These are phyloP conservation scores for Manduca sexta DNA, from an alignment of 1,140 invertebrate genomes.

Conservation along the genomic window DNA sequence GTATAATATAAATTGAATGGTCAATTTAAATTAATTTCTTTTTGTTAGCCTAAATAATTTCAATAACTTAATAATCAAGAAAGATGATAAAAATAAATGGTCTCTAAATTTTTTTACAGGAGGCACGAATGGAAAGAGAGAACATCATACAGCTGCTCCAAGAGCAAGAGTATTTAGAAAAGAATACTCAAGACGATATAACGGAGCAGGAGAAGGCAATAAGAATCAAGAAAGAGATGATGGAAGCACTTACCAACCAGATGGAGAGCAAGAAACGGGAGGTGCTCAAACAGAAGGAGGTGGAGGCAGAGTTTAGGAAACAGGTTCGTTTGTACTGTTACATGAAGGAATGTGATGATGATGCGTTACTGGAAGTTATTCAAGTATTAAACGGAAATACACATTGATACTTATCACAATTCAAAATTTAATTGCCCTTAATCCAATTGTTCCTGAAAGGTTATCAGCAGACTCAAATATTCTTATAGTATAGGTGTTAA, in stretches of 20 bases:
- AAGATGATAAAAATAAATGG: no score
- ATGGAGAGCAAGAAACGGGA: slow-evolving; percentile 20
- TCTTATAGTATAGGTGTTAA: no score
- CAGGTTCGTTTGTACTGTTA: slow-evolving; percentile 14
- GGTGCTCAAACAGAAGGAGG: slow-evolving; percentile 18
- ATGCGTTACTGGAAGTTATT: not conserved
- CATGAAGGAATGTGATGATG: not conserved
- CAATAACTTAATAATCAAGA: no score
- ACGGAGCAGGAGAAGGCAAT: slow-evolving; percentile 21
- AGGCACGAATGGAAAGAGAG: slow-evolving; percentile 30
- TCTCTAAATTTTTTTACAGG: no score
- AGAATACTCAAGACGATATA: slow-evolving; percentile 36
- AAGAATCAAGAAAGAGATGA: slow-evolving; percentile 19
- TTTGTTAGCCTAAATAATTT: no score
- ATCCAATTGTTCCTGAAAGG: no score
- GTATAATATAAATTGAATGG: no score
- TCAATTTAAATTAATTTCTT: no score
- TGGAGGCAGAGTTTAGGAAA: slow-evolving; percentile 21
- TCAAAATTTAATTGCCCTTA: no score
- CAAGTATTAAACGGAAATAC: no score
- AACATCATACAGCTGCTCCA: slow-evolving; percentile 42
- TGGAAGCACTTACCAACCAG: slow-evolving; percentile 29
- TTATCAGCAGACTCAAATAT: no score
- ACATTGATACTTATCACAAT: no score
- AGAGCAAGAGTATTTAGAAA: slow-evolving; percentile 49